Base-by-base conservation (phyloP, 2,888 invertebrate species). In the Lithophane semibrunnea region DNA sequence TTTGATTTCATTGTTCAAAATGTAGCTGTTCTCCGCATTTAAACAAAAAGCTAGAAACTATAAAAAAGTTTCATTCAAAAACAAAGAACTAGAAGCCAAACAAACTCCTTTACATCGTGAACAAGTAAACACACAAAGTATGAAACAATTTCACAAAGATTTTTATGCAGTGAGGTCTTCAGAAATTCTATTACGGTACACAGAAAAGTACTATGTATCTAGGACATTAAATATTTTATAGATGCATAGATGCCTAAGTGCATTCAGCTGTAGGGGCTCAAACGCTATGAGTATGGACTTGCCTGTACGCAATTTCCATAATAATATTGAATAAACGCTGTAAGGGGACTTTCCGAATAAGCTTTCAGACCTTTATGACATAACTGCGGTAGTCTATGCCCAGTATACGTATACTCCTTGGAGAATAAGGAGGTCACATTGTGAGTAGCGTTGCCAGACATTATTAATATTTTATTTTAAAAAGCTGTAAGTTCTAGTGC, bases 301-400 rank as follows among this genome's bases (percentile, higher is more conserved):
- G 75, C 69, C 69, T 66, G 70, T 82, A 78, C 74, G 67, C 74
- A 80, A 88, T 88, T 87, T 85, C 78, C 88, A 86, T 87, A 87
- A 88, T 86, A 87, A 85, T 83, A 79, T 84, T 88, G 75, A 84
- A 88, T 86, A 88, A 88, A 87, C 77, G 86, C 69, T 81, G 75
- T 81, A 77, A 75, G 71, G 56, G 78, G 73, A 80, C 74, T 83
- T 85, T 70, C 52, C 54, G 64, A 79, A 86, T 87, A 83, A 81
- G 78, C 87, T 82, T 80, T 80, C 76, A 80, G 85, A 75, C 78
- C 75, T 79, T 85, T 78, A 69, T 76, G 73, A 73, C 56, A 54
- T 77, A 70, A 68, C 76, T 70, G 65, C 16, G 24, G 49, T 63
- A 66, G 68, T 84, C 72, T 77, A 70, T 77, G 49, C 24, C 52